Percentiles rank a stretch among this genome's conserved stretches.
phyloP scores from a whole-genome alignment of 2,113 vertebrate species.

The Cygnus buccinator region DNA sequence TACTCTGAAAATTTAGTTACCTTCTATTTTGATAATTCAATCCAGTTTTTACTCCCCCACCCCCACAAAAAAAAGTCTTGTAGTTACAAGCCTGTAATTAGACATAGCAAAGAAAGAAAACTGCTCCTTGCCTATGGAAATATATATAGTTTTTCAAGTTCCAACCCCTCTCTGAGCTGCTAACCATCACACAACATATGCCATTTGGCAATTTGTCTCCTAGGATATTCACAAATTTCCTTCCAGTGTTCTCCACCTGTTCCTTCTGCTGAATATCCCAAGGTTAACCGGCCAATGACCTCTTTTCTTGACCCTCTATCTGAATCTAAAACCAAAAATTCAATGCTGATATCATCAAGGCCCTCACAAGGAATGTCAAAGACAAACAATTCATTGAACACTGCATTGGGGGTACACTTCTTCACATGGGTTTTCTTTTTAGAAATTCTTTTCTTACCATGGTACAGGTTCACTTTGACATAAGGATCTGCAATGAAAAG shows the following conservation, averaged over 20 bases:
- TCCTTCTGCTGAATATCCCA: constrained; percentile 87
- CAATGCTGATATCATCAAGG: constrained; percentile 94
- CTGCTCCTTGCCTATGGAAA: constrained; percentile 70
- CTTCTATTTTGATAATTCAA: constrained; percentile 67
- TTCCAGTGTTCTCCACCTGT: constrained; percentile 96
- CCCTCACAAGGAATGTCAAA: constrained; percentile 95
- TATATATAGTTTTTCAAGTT: constrained; percentile 38
- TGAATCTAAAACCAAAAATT: constrained; percentile 98
- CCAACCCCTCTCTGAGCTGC: not conserved
- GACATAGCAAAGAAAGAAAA: constrained; percentile 67
- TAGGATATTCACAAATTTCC: constrained; percentile 96
- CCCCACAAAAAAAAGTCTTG: not conserved
- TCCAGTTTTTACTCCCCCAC: not conserved
- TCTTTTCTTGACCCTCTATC: constrained; percentile 86
- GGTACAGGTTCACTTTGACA: constrained; percentile 96
- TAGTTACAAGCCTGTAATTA: constrained; percentile 61
- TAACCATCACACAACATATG: constrained; percentile 92
- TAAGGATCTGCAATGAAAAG: constrained; percentile 87
- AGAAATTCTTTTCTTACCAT: constrained; percentile 94
- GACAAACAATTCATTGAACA: constrained; percentile 97
- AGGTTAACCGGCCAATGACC: constrained; percentile 86
- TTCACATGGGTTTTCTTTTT: constrained; percentile 99
- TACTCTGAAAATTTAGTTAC: constrained; percentile 53
- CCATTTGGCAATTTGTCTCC: constrained; percentile 98
- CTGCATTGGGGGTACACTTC: constrained; percentile 94